Base-by-base conservation (phyloP, 2,888 invertebrate species). In the Atethmia centrago region DNA sequence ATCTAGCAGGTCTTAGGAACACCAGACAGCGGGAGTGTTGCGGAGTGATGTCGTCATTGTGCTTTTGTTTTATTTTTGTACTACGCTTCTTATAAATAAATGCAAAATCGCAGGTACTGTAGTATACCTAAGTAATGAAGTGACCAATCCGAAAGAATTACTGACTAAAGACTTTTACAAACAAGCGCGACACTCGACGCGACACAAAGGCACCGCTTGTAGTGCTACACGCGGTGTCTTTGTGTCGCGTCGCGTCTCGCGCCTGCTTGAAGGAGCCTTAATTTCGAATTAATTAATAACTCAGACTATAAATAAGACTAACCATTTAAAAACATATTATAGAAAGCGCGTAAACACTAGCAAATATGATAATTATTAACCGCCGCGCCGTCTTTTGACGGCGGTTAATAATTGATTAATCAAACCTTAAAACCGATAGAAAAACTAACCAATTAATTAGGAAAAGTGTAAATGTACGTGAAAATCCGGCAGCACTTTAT, bases 401-500 rank as follows among this genome's bases (percentile, higher is more conserved):
- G n/a, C n/a, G n/a, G n/a, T n/a, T n/a, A n/a, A n/a, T n/a, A n/a
- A n/a, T n/a, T n/a, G n/a, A 3, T 19, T 71, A 14, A 58, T 58
- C 9, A 68, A 59, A 28, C 14, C 12, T 7, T 59, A 55, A 67
- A 47, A 40, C 55, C 47, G n/a, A n/a, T 55, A 42, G 71, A 45
- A 16, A 45, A 71, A 74, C 64, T 45, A 47, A 56, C 36, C 59
- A 69, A 86, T 79, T 79, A 63, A 77, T 77, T 83, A 77, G 51
- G 58, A 80, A 58, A 80, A 64, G 56, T 71, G 80, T 73, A 78
- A 87, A 84, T 84, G 82, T 84, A 86, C 76, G 84, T 85, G 84
- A 85, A 88, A 90, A 89, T 85, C 85, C 79, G 83, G 76, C 72
- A 85, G 86, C 89, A 88, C 83, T 88, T 88, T 84, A 84, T 81